phyloP scores from a whole-genome alignment of 2,888 invertebrate genomes.

The Lobophora halterata region DNA sequence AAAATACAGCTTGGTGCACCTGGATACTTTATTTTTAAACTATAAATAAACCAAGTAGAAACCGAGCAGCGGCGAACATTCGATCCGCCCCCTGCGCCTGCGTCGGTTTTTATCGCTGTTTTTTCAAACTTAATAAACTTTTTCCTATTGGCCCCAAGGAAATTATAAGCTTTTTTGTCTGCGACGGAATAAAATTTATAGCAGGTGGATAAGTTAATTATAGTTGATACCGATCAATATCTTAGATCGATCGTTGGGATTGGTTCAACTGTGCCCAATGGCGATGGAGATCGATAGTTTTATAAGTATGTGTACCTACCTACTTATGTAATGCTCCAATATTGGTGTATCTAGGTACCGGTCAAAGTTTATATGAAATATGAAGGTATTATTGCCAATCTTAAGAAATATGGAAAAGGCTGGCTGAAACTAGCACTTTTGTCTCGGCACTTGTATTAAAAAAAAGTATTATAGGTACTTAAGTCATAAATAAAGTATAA shows the following conservation, averaged over 20 bases:
- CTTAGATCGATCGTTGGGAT: conserved; percentile 37
- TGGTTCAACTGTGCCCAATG: conserved; percentile 51
- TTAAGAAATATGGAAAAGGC: no score
- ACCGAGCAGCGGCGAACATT: conserved; percentile 51
- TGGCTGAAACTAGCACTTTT: no score
- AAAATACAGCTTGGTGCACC: conserved; percentile 27
- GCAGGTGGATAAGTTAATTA: conserved; percentile 60
- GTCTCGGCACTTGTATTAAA: no score
- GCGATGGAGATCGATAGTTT: conserved; percentile 41
- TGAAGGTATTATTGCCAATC: no score
- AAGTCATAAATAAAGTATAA: no score
- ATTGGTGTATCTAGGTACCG: no score
- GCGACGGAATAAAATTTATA: conserved; percentile 71
- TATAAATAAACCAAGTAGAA: conserved; percentile 64
- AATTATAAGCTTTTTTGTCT: conserved; percentile 64
- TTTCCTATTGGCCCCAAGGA: conserved; percentile 74
- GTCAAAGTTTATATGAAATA: no score
- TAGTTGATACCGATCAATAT: conserved; percentile 49
- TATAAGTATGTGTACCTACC: background rate
- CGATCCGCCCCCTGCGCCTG: conserved; percentile 68
- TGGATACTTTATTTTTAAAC: conserved; percentile 45
- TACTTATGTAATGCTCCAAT: no score
- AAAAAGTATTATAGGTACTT: no score
- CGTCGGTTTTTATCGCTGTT: conserved; percentile 55
- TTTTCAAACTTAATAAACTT: conserved; percentile 67